These are phyloP conservation scores for Eupithecia tripunctaria DNA, from an alignment of 2,888 invertebrate species.

Conservation along the genomic window DNA sequence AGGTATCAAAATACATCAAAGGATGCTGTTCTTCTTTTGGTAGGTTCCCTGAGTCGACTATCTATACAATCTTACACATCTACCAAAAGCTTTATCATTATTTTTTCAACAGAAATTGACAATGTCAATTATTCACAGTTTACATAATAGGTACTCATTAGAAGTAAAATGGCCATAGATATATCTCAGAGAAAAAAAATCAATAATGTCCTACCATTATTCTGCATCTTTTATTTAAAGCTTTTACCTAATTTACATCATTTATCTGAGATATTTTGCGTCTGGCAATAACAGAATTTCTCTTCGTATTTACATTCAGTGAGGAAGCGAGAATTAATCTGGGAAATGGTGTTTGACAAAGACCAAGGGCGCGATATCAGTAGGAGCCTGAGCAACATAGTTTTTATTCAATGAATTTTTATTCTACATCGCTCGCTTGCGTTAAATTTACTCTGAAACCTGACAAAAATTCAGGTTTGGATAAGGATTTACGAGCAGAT, in stretches of 20 bases:
- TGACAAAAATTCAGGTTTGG: neutral
- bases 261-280: neutral
- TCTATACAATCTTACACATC: too few relatives aligned
- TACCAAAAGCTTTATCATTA: neutral
- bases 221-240: neutral
- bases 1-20: neutral
- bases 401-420: neutral
- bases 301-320: neutral
- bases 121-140: neutral
- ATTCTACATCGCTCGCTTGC: neutral
- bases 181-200: neutral
- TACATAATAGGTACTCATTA: neutral
- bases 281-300: neutral
- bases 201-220: neutral
- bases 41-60: too few relatives aligned
- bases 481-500: neutral
- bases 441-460: neutral
- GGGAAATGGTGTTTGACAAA: neutral
- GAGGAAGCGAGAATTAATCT: neutral
- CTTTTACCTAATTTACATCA: neutral
- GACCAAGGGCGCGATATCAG: neutral
- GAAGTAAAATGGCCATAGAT: neutral
- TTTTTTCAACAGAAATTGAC: too few relatives aligned
- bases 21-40: too few relatives aligned
- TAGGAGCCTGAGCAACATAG: neutral